phyloP scores from a whole-genome alignment of 2,113 vertebrate genomes.

The Condylura cristata region DNA sequence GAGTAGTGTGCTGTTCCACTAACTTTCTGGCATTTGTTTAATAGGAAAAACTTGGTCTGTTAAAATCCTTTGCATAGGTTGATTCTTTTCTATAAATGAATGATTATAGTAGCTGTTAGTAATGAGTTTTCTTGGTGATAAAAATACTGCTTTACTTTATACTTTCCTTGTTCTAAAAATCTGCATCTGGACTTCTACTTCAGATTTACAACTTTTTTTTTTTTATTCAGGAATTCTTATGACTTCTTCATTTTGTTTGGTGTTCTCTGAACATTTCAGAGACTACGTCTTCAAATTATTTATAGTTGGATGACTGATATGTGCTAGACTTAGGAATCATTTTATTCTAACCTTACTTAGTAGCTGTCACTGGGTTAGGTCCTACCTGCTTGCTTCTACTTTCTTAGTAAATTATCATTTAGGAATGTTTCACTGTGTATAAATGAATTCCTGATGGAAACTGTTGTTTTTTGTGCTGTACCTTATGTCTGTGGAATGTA shows the following conservation, averaged over 20 bases:
- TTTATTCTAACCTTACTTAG: slow-evolving; percentile 37
- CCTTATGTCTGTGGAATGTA: slow-evolving; percentile 92
- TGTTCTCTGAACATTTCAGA: slow-evolving; percentile 31
- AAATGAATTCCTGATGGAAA: slow-evolving; percentile 89
- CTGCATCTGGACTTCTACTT: slow-evolving; percentile 34
- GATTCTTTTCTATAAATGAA: slow-evolving; percentile 47
- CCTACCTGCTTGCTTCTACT: slow-evolving; percentile 40
- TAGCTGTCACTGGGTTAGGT: slow-evolving; percentile 54
- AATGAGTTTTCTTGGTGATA: slow-evolving; percentile 12
- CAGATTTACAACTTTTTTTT: slow-evolving; percentile 45
- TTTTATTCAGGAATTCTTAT: not conserved
- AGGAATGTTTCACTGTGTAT: slow-evolving; percentile 81
- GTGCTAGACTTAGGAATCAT: not conserved
- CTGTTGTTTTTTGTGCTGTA: slow-evolving; percentile 95
- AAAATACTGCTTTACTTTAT: slow-evolving; percentile 27
- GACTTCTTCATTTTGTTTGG: too few relatives aligned
- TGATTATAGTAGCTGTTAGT: not conserved
- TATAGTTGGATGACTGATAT: not conserved
- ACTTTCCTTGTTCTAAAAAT: slow-evolving; percentile 48
- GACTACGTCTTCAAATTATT: not conserved
- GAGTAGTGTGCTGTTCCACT: not conserved
- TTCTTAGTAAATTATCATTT: slow-evolving; percentile 63
- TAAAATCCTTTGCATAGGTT: slow-evolving; percentile 14
- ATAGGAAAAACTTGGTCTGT: not conserved
- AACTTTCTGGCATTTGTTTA: not conserved